Evolutionary conservation across 2,113 vertebrate genomes (phyloP).

Genomic region (Oceanites oceanicus): DNA sequence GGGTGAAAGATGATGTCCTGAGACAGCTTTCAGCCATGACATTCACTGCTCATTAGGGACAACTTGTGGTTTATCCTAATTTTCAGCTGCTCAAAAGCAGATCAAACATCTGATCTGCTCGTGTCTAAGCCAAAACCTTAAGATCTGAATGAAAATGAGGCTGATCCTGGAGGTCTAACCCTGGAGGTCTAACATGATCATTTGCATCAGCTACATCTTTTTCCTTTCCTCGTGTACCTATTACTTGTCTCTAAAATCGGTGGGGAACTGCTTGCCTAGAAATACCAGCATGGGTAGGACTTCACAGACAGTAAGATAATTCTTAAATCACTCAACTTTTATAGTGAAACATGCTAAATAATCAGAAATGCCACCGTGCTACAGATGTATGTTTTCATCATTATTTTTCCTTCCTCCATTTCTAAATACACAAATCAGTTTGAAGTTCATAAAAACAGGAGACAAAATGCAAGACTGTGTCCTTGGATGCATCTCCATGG

Average conservation of each 20-base stretch:
- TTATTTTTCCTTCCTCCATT: background rate
- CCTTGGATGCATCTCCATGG: background rate
- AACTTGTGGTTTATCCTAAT: background rate
- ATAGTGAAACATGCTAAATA: background rate
- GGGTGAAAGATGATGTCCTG: background rate
- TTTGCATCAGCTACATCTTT: background rate
- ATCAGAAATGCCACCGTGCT: background rate
- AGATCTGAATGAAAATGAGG: background rate
- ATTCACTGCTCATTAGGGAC: background rate
- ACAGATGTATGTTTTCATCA: background rate
- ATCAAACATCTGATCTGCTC: background rate
- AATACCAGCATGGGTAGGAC: background rate
- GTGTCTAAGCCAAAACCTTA: background rate
- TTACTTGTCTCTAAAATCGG: background rate
- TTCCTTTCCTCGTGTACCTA: background rate
- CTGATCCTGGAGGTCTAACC: background rate
- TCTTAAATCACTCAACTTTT: background rate
- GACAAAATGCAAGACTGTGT: background rate
- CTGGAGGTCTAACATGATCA: background rate
- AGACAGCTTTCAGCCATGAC: background rate
- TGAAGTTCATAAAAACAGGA: background rate
- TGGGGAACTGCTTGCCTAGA: background rate
- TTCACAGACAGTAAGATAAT: background rate
- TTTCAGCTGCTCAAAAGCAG: background rate
- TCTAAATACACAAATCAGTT: background rate